phyloP scores from a whole-genome alignment of 1,140 invertebrate genomes.

The Druon quercuslanigerum region DNA sequence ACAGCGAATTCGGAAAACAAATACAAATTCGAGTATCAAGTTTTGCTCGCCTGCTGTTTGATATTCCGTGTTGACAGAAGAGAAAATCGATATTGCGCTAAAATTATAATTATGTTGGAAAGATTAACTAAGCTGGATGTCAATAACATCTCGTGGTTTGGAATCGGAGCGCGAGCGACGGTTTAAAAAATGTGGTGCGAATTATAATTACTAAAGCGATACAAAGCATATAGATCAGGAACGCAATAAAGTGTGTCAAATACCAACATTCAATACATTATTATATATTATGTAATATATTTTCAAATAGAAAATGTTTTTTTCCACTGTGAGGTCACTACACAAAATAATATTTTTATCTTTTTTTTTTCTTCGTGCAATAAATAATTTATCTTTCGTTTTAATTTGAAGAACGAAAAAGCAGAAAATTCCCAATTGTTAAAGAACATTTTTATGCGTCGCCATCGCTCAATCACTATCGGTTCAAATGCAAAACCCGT shows the following conservation, averaged over 20 bases:
- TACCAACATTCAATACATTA: too few relatives aligned
- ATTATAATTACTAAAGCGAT: background rate
- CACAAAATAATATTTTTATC: background rate
- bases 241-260: too few relatives aligned
- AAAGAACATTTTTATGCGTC: background rate
- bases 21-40: background rate
- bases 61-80: background rate
- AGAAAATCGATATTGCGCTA: background rate
- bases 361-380: background rate
- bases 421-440: background rate
- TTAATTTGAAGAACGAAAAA: background rate
- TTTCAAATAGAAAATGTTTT: too few relatives aligned
- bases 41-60: background rate
- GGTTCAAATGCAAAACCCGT: slow-evolving; percentile 49
- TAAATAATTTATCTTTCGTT: background rate
- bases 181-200: background rate
- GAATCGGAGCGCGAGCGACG: background rate
- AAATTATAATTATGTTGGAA: background rate
- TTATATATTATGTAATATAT: too few relatives aligned
- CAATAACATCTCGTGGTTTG: background rate
- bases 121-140: background rate
- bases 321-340: too few relatives aligned
- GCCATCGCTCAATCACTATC: slow-evolving; percentile 40
- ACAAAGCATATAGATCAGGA: too few relatives aligned
- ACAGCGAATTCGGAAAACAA: slow-evolving; percentile 19